Evolutionary conservation across 2,888 invertebrate genomes (phyloP).

Genomic region (Leptopilina myrica): DNA sequence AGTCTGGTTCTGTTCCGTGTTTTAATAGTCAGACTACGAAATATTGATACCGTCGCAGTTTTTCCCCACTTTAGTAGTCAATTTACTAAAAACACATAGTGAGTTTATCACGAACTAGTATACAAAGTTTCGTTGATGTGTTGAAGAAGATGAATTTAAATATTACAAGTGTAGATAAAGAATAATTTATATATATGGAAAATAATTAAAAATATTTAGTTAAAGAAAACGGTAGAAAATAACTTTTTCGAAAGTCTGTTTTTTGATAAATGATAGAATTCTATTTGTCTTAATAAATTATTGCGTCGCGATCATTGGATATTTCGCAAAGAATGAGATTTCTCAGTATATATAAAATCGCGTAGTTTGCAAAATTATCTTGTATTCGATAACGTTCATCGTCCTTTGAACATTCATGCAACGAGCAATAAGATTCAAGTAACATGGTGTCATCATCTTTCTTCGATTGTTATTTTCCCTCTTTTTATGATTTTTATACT

Average conservation of each 20-base stretch:
- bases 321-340: conserved; percentile 43
- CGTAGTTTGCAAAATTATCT: conserved; percentile 55
- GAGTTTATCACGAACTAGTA: too few species aligned
- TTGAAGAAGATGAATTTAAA: neutral
- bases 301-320: conserved; percentile 55
- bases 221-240: conserved; percentile 1
- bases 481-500: neutral
- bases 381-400: conserved; percentile 52
- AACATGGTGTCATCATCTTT: conserved; percentile 26
- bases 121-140: too few species aligned
- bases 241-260: conserved; percentile 18
- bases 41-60: too few species aligned
- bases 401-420: conserved; percentile 54
- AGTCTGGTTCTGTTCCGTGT: too few species aligned
- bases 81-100: too few species aligned
- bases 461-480: neutral
- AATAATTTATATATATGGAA: neutral
- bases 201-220: conserved; percentile 7
- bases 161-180: neutral
- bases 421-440: conserved; percentile 36
- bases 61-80: too few species aligned
- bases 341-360: conserved; percentile 14
- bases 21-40: too few species aligned
- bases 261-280: conserved; percentile 19
- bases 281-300: neutral